Conservation (phyloP, 1,140 invertebrate genomes). For the Mercenaria mercenaria region DNA sequence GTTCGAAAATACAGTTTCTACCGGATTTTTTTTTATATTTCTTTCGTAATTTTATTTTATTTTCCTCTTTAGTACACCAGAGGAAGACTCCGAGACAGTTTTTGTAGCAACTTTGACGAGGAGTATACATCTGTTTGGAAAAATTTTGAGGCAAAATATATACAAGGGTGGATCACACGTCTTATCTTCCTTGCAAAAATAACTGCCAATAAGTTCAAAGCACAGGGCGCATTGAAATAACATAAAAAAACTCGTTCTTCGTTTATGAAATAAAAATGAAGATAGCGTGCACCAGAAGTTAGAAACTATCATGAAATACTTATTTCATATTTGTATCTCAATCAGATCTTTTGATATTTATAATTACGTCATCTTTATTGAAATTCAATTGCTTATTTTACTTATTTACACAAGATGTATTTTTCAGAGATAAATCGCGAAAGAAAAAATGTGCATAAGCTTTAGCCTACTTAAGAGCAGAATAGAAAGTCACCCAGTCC, state of each 20-base stretch:
- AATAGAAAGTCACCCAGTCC: background rate
- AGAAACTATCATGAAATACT: background rate
- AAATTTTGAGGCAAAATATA: too few species aligned
- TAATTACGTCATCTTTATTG: background rate
- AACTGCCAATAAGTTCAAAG: slow-evolving; percentile 1
- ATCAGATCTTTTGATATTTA: background rate
- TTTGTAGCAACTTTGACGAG: too few species aligned
- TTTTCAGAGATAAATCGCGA: too few species aligned
- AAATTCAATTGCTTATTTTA: background rate
- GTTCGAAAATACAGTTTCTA: too few species aligned
- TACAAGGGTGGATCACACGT: background rate
- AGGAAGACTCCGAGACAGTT: too few species aligned
- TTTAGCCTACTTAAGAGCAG: too few species aligned
- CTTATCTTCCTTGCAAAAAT: background rate
- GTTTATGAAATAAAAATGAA: background rate
- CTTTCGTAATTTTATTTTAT: too few species aligned
- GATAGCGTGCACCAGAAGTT: background rate
- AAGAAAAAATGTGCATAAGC: too few species aligned
- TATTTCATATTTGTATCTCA: background rate
- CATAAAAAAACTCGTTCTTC: background rate
- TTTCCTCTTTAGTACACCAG: too few species aligned
- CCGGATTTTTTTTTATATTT: too few species aligned
- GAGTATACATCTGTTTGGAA: too few species aligned
- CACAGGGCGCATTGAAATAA: background rate
- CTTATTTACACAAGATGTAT: too few species aligned